Evolutionary conservation across 2,797 vertebrate genomes (phyloP).

Genomic region (Carapus acus): DNA sequence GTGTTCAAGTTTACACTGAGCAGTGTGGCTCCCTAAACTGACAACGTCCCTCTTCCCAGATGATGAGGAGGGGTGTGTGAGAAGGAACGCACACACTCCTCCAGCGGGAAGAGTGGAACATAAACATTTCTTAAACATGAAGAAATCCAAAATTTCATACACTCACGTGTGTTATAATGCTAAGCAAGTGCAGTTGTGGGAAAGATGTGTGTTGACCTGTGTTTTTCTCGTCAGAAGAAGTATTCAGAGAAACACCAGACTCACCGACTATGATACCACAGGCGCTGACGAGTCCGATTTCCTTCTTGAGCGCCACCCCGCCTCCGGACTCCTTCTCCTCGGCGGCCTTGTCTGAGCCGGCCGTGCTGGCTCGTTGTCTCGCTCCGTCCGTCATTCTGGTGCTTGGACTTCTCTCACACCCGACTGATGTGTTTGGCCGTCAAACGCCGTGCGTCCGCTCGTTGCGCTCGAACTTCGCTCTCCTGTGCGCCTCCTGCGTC

Average conservation of each 20-base stretch:
- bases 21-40: too few species aligned
- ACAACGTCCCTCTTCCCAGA: too few species aligned
- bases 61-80: too few species aligned
- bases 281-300: slow-evolving; percentile 88
- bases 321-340: slow-evolving; percentile 53
- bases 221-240: too few species aligned
- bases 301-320: slow-evolving; percentile 86
- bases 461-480: not conserved
- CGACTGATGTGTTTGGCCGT: not conserved
- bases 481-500: slow-evolving; percentile 4
- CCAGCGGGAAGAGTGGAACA: too few species aligned
- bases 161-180: too few species aligned
- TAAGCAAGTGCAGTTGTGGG: too few species aligned
- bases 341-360: slow-evolving; percentile 54
- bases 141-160: too few species aligned
- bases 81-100: too few species aligned
- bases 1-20: too few species aligned
- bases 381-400: slow-evolving; percentile 79
- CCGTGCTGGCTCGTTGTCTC: slow-evolving; percentile 74
- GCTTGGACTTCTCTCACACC: slow-evolving; percentile 1
- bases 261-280: slow-evolving; percentile 93
- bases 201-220: too few species aligned
- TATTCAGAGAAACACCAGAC: slow-evolving; percentile 29
- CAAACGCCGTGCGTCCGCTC: not conserved
- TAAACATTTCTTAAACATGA: too few species aligned